Evolutionary conservation across 2,888 invertebrate genomes (phyloP).

Genomic region (Dastarcus helophoroides): DNA sequence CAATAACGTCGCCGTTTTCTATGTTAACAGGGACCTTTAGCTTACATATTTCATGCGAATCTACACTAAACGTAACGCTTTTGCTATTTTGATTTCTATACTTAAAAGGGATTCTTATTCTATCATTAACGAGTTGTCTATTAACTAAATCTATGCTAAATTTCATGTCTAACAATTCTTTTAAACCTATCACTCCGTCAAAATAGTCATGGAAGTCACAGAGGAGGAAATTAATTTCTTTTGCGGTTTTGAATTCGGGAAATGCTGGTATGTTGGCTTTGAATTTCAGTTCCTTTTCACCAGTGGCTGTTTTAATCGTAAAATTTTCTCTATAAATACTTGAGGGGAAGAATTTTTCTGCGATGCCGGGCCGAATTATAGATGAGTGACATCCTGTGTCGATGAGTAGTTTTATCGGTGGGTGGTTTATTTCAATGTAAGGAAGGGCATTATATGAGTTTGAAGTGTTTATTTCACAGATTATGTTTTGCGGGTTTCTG

Average conservation of each 20-base stretch:
- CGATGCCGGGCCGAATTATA: background rate
- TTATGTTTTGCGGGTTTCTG: background rate
- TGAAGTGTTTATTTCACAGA: slow-evolving; percentile 1
- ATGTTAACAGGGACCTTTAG: background rate
- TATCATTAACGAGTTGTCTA: slow-evolving; percentile 6
- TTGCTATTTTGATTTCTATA: background rate
- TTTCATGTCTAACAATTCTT: slow-evolving; percentile 7
- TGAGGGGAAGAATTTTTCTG: slow-evolving; percentile 1
- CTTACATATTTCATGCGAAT: background rate
- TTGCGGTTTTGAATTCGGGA: background rate
- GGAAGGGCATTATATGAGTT: background rate
- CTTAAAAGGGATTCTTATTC: background rate
- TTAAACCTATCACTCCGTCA: slow-evolving; percentile 8
- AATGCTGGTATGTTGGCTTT: slow-evolving; percentile 2
- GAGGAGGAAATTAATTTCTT: background rate
- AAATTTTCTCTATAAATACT: background rate
- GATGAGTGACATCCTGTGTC: slow-evolving; percentile 1
- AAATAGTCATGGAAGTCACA: slow-evolving; percentile 9
- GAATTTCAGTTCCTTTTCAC: too few species aligned
- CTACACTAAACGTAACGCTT: background rate
- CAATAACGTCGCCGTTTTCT: background rate
- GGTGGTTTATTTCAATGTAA: slow-evolving; percentile 2
- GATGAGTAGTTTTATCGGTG: slow-evolving; percentile 2
- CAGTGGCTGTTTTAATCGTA: background rate
- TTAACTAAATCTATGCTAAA: slow-evolving; percentile 7